Conservation (phyloP, 1,140 invertebrate genomes). For the Elymnias hypermnestra region DNA sequence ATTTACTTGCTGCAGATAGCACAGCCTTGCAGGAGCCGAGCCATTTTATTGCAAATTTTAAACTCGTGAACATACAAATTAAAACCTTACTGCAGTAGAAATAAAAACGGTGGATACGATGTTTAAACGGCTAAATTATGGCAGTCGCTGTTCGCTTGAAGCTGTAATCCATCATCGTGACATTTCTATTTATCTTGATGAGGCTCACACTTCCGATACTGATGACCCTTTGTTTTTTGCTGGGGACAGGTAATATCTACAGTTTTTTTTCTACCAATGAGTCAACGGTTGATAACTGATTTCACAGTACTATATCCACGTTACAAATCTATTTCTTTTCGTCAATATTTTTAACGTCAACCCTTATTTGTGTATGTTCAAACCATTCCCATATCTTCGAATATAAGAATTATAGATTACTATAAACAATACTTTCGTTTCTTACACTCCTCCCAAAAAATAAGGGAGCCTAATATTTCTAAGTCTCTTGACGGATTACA, state of each 20-base stretch:
- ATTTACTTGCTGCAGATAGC: slow-evolving; percentile 55
- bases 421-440: no score
- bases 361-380: no score
- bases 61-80: slow-evolving; percentile 17
- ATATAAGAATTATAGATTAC: no score
- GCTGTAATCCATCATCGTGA: slow-evolving; percentile 69
- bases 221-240: slow-evolving; percentile 63
- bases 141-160: slow-evolving; percentile 37
- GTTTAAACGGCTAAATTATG: slow-evolving; percentile 39
- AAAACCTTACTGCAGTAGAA: slow-evolving; percentile 22
- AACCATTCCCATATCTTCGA: no score
- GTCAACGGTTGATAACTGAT: neutral
- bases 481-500: no score
- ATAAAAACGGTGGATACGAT: slow-evolving; percentile 20
- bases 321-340: no score
- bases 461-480: no score
- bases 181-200: slow-evolving; percentile 74
- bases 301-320: no score
- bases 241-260: slow-evolving; percentile 24
- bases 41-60: slow-evolving; percentile 33
- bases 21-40: slow-evolving; percentile 43
- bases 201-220: slow-evolving; percentile 60
- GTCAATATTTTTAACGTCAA: no score
- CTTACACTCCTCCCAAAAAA: no score
- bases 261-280: slow-evolving; percentile 9